Percentiles rank a stretch among this genome's conserved stretches.
phyloP scores from a whole-genome alignment of 2,797 vertebrate species.

The Arctocebus calabarensis region DNA sequence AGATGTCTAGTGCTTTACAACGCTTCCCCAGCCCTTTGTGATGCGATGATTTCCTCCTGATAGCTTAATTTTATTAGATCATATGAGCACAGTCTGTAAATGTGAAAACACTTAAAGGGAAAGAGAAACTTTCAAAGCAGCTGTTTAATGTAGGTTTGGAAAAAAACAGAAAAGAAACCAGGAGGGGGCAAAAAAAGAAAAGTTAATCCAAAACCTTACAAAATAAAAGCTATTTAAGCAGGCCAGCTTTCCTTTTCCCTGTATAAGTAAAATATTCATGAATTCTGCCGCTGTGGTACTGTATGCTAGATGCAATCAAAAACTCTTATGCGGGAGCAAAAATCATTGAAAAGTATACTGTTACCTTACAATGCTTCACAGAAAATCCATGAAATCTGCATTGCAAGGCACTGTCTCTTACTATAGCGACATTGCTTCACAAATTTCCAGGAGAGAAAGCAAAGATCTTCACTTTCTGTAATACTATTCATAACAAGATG shows the following conservation, averaged over 20 bases:
- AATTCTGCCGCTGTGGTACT: conserved; percentile 58
- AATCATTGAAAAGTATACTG: conserved; percentile 71
- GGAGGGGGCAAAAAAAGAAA: background rate
- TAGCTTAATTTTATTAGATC: conserved; percentile 81
- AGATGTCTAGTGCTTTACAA: conserved; percentile 64
- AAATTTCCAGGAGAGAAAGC: background rate
- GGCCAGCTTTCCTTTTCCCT: conserved; percentile 52
- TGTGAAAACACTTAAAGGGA: conserved; percentile 77
- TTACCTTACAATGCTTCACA: conserved; percentile 60
- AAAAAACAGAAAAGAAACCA: background rate
- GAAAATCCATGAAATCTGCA: conserved; percentile 68
- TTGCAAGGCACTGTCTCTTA: background rate
- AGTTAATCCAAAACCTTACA: background rate
- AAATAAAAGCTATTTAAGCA: conserved; percentile 46
- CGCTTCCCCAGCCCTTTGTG: conserved; percentile 57
- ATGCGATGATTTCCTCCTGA: conserved; percentile 72
- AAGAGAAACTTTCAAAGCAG: conserved; percentile 76
- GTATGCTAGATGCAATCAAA: conserved; percentile 68
- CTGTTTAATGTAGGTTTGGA: conserved; percentile 48
- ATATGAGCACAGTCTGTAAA: conserved; percentile 69
- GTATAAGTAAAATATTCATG: conserved; percentile 75
- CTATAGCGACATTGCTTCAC: background rate
- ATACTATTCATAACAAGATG: conserved; percentile 45
- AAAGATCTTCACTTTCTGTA: background rate
- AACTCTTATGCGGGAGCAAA: conserved; percentile 67